phyloP scores from a whole-genome alignment of 2,113 vertebrate genomes.

The Podarcis raffonei region DNA sequence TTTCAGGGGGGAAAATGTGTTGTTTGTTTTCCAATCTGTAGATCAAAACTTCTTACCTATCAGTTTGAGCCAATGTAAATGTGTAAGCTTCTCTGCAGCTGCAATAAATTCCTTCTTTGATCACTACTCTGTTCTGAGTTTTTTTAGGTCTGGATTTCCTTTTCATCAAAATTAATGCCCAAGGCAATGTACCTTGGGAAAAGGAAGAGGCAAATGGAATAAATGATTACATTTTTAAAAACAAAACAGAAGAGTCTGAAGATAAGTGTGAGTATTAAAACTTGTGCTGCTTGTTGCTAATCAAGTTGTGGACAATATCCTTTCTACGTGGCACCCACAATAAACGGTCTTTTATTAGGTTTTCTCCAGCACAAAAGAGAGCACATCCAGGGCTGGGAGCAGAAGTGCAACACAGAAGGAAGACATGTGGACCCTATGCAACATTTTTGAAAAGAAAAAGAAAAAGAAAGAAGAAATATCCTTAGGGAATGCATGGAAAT shows the following conservation, averaged over 20 bases:
- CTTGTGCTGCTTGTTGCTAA: background rate
- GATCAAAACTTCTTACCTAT: background rate
- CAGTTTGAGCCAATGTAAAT: background rate
- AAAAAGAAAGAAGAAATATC: background rate
- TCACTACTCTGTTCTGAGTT: background rate
- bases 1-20: background rate
- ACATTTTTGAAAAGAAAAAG: too few species aligned
- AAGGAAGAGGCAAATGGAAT: background rate
- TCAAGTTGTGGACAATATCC: background rate
- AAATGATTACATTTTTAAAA: background rate
- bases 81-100: background rate
- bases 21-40: background rate
- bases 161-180: background rate
- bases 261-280: background rate
- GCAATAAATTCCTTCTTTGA: background rate
- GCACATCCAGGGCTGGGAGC: background rate
- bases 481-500: background rate
- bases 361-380: background rate
- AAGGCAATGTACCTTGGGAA: background rate
- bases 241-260: background rate
- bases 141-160: background rate
- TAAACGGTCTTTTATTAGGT: background rate
- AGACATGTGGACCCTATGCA: background rate
- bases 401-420: background rate
- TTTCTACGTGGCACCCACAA: background rate